phyloP scores from a whole-genome alignment of 2,888 invertebrate species.

The Parnassius apollo region DNA sequence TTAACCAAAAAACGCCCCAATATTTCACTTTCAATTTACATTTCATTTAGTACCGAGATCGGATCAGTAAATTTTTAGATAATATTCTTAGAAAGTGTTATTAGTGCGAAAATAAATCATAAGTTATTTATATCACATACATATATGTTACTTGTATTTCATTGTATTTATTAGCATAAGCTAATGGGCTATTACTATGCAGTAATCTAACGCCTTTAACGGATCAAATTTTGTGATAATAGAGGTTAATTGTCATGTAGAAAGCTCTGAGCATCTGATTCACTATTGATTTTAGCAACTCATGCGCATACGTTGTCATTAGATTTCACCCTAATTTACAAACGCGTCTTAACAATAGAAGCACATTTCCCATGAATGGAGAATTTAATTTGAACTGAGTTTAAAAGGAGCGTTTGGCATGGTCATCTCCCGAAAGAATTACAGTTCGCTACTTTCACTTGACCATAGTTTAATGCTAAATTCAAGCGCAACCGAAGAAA shows the following conservation, averaged over 20 bases:
- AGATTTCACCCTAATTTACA: slow-evolving; percentile 5
- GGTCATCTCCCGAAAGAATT: slow-evolving; percentile 50
- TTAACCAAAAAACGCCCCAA: too few relatives aligned
- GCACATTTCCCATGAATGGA: slow-evolving; percentile 55
- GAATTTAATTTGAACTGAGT: slow-evolving; percentile 56
- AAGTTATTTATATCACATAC: slow-evolving; percentile 30
- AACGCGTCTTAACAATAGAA: slow-evolving; percentile 37
- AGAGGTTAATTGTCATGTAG: slow-evolving; percentile 7
- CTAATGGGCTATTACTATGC: too few relatives aligned
- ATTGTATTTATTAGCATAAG: too few relatives aligned
- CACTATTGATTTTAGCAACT: slow-evolving; percentile 18
- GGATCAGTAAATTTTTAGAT: slow-evolving; percentile 63
- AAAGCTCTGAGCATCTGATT: slow-evolving; percentile 28
- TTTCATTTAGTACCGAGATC: slow-evolving; percentile 66
- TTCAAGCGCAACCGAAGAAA: too few relatives aligned
- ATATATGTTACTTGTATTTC: too few relatives aligned
- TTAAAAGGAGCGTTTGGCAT: slow-evolving; percentile 37
- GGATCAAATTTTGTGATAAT: neutral
- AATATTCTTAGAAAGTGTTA: too few relatives aligned
- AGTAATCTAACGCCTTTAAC: neutral
- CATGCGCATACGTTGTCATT: slow-evolving; percentile 9
- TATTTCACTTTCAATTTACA: slow-evolving; percentile 75
- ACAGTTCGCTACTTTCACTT: slow-evolving; percentile 57
- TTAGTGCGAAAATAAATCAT: too few relatives aligned
- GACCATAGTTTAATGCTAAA: slow-evolving; percentile 22